Conservation (phyloP, 1,140 invertebrate genomes). For the Lysiphlebus fabarum region DNA sequence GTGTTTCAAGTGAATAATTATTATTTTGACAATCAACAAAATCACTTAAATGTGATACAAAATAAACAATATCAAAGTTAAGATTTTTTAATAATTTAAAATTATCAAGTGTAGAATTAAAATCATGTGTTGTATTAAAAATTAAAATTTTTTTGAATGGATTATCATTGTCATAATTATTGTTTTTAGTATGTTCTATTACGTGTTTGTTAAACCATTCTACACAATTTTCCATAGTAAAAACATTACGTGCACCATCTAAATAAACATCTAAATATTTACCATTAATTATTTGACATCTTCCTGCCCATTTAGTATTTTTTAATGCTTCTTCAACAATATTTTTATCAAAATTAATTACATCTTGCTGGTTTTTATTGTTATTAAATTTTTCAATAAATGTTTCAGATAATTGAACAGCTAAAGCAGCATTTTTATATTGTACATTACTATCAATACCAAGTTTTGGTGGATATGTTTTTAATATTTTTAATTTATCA, state of each 20-base stretch:
- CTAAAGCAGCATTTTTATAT: conserved; percentile 76
- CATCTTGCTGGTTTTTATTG: too few relatives aligned
- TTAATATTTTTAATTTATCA: conserved; percentile 58
- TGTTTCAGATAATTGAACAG: conserved; percentile 66
- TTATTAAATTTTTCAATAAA: background rate
- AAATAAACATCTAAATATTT: conserved; percentile 65
- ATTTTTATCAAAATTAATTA: conserved; percentile 24
- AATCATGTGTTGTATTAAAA: conserved; percentile 88
- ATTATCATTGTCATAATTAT: background rate
- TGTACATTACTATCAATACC: conserved; percentile 60
- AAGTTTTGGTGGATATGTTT: conserved; percentile 38
- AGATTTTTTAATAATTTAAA: too few relatives aligned
- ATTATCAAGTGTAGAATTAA: too few relatives aligned
- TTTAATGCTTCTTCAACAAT: conserved; percentile 56
- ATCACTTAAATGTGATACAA: conserved; percentile 66
- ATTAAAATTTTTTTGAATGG: conserved; percentile 61
- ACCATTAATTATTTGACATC: conserved; percentile 64
- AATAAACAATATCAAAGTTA: conserved; percentile 68
- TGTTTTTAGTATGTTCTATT: too few relatives aligned
- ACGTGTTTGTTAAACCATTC: conserved; percentile 76
- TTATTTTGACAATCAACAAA: background rate
- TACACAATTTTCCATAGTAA: conserved; percentile 80
- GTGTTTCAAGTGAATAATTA: conserved; percentile 37
- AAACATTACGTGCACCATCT: conserved; percentile 92
- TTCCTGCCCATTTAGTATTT: conserved; percentile 68